Base-by-base conservation (phyloP, 2,113 vertebrate species). In the Ursus arctos region DNA sequence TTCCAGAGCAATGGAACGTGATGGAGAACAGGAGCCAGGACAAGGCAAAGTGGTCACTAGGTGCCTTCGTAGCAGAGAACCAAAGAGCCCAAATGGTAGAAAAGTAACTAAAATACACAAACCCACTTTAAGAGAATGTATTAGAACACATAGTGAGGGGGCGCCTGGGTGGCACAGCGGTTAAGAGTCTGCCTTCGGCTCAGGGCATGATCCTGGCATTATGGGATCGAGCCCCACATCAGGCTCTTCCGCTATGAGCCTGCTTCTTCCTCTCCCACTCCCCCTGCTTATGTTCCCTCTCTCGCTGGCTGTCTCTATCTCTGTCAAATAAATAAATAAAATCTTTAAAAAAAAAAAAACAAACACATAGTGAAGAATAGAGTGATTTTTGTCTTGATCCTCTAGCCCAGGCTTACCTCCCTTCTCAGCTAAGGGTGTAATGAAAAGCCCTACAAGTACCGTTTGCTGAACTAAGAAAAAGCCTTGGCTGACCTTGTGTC, bases 1-100 rank as follows among this genome's bases (percentile, higher is more conserved):
- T 65, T 72, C 93, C 47, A 4, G 53, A 87, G 74, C 40, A 83
- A 98, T 91, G 71, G 47, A 88, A 95, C 77, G 3, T 63, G 79
- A 13, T n/a, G 59, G 76, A 91, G 22, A 94, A 40, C 4, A 63
- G 57, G 82, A 95, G 77, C 40, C 72, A 82, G 43, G 12, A 72
- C 0, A 24, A n/a, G 31, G 7, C 57, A 19, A n/a, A 33, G 13
- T 79, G 22, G 53, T 87, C 33, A 69, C 61, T 51, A 13, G 40
- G 31, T 49, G 15, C 82, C 40, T 84, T 71, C 71, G 40, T 31
- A 86, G 9, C 9, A 82, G 49, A 93, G 36, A 85, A 88, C 11
- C 43, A 74, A 93, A 91, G 65, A 88, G 7, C 33, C 47, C 47
- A 40, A 55, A 93, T 40, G 8, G 61, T 7, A 94, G 63, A 92